Base-by-base conservation (phyloP, 1,140 invertebrate species). In the Aphelenchoides fujianensis region DNA sequence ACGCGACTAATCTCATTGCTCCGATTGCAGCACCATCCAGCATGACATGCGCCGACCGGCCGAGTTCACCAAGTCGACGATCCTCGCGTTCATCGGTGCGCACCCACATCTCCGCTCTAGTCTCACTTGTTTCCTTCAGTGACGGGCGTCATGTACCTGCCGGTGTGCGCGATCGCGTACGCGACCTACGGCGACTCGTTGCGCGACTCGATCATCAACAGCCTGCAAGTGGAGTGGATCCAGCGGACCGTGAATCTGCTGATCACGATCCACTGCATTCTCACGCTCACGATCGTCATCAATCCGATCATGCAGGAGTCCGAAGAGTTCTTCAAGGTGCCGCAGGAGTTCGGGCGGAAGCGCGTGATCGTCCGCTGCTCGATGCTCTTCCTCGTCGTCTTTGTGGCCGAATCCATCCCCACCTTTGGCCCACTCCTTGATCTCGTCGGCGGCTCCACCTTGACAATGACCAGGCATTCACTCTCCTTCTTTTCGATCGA, bases 371-470 rank as follows among this genome's bases (percentile, higher is more conserved):
- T 92, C n/a, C 87, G 93, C 34, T 91, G 91, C 1, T 68, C 32
- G 9, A 85, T 94, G 2, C 87, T 93, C 12, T 86, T 89, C 0
- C 71, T 90, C 0, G 90, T 90, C 0, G 89, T 94, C 1, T 89
- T 92, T 19, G 86, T 94, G 5, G 92, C 90, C 0, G 91, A 93
- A 86, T 89, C 90, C 3, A 89, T 95, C 1, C 92, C 93, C 0
- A 88, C 90, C 73, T 95, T 95, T 82, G 92, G 93, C 73, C 86
- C 92, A 19, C 90, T 95, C 0, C 91, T 95, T 89, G 89, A 92
- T 31, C 86, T 95, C 1, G 89, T 95, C 3, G 92, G 92, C n/a
- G 91, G 91, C 0, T 88, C 93, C 0, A 93, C 91, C 0, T 91
- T 91, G 0, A 92, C 92, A 0, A n/a, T 80, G 12, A 76, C 72